Conservation (phyloP, 2,113 vertebrate genomes). For the Phycodurus eques region DNA sequence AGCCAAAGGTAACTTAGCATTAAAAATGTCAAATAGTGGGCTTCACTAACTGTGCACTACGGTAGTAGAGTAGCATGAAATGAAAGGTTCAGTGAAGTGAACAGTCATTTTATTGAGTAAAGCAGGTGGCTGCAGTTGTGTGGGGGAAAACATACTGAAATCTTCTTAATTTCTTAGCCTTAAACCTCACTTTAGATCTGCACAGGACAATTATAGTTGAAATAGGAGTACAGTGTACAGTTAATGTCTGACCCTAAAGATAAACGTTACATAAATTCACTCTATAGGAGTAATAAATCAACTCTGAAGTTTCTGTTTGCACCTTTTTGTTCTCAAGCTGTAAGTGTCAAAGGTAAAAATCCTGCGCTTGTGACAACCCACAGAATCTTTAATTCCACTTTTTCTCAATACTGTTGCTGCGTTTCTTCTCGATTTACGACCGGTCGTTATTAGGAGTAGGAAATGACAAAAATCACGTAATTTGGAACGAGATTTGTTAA, state of each 20-base stretch:
- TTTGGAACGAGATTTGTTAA: too few relatives aligned
- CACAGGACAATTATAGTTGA: conserved; percentile 3
- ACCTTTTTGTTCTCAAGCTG: neutral
- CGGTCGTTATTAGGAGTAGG: too few relatives aligned
- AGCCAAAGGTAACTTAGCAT: neutral
- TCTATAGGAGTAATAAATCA: neutral
- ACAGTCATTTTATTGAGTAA: conserved; percentile 1
- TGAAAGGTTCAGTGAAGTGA: neutral
- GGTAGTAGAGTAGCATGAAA: conserved; percentile 8
- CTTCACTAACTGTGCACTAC: neutral
- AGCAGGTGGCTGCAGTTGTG: conserved; percentile 3
- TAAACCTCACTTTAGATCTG: conserved; percentile 21
- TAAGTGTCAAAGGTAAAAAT: neutral
- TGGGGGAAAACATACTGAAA: conserved; percentile 10
- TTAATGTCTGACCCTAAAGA: neutral
- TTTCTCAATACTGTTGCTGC: too few relatives aligned
- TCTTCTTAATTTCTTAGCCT: conserved; percentile 19
- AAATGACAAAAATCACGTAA: too few relatives aligned
- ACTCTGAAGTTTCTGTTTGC: neutral
- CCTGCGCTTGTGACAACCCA: too few relatives aligned
- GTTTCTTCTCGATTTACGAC: too few relatives aligned
- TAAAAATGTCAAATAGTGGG: neutral
- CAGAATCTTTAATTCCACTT: too few relatives aligned
- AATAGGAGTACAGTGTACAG: neutral
- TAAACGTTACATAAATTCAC: neutral